These are phyloP conservation scores for Epistrophe eligans DNA, from an alignment of 2,888 invertebrate genomes.

Conservation along the genomic window DNA sequence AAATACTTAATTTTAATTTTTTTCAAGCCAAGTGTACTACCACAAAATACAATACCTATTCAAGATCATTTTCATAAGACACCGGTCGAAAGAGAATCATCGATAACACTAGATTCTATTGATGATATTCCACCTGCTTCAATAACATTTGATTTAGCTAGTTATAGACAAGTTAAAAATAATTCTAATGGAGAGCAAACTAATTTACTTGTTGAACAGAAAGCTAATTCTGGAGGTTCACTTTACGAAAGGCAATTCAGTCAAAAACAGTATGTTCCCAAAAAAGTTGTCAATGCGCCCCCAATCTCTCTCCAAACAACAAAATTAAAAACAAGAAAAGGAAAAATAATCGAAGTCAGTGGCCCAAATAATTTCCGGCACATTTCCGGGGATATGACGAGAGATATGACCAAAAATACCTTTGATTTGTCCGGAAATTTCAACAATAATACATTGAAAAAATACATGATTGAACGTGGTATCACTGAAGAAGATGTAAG, in stretches of 20 bases:
- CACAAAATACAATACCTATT: constrained; percentile 18
- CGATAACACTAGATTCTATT: constrained; percentile 37
- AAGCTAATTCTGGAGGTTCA: constrained; percentile 13
- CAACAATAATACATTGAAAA: constrained; percentile 80
- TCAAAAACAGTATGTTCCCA: constrained; percentile 14
- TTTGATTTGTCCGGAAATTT: constrained; percentile 78
- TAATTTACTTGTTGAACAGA: constrained; percentile 5
- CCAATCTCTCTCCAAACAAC: constrained; percentile 78
- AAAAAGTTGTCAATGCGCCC: constrained; percentile 50
- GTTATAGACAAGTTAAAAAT: constrained; percentile 22
- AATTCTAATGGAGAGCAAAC: not conserved
- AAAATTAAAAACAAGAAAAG: constrained; percentile 79
- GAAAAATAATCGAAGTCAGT: constrained; percentile 80
- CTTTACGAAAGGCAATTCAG: constrained; percentile 56
- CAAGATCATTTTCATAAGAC: not conserved
- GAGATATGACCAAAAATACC: constrained; percentile 81
- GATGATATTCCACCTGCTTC: constrained; percentile 66
- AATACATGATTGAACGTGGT: constrained; percentile 81
- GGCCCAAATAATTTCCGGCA: constrained; percentile 80
- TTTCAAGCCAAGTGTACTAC: constrained; percentile 59
- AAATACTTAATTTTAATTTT: not conserved
- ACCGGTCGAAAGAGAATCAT: not conserved
- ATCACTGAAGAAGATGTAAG: constrained; percentile 80
- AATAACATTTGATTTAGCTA: constrained; percentile 42
- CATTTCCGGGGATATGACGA: constrained; percentile 80